Conservation (phyloP, 2,797 vertebrate species). For the Numenius phaeopus region DNA sequence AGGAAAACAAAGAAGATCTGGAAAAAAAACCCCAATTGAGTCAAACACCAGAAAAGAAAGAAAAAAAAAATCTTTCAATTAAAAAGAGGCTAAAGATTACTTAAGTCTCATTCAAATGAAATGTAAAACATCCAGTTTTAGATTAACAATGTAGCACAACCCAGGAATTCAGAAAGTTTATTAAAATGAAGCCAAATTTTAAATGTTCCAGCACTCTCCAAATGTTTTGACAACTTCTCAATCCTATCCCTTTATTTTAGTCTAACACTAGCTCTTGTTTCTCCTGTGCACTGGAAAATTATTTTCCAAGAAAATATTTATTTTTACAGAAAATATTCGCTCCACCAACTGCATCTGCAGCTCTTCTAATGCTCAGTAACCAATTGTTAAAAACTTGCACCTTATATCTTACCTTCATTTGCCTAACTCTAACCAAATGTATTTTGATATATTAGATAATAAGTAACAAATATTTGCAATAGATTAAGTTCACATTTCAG, state of each 20-base stretch:
- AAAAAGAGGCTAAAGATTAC: not conserved
- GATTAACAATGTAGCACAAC: not conserved
- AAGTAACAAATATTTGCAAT: conserved; percentile 39
- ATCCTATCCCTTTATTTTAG: not conserved
- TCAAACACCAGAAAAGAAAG: not conserved
- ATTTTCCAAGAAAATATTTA: not conserved
- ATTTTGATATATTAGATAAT: conserved; percentile 33
- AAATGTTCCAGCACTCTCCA: not conserved
- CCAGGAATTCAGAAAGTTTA: not conserved
- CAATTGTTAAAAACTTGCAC: not conserved
- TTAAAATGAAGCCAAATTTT: not conserved
- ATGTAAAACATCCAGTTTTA: not conserved
- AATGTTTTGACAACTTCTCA: not conserved
- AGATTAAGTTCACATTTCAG: conserved; percentile 32
- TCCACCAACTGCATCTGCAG: not conserved
- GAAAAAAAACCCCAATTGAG: accelerated
- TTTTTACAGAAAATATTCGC: not conserved
- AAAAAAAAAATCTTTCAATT: not conserved
- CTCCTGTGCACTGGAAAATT: not conserved
- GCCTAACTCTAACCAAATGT: not conserved
- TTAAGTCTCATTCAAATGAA: not conserved
- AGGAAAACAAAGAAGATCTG: not conserved
- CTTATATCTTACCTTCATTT: not conserved
- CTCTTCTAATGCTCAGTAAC: not conserved
- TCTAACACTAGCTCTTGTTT: not conserved